Conservation (phyloP, 1,140 invertebrate species). For the Eubasilissa regina region DNA sequence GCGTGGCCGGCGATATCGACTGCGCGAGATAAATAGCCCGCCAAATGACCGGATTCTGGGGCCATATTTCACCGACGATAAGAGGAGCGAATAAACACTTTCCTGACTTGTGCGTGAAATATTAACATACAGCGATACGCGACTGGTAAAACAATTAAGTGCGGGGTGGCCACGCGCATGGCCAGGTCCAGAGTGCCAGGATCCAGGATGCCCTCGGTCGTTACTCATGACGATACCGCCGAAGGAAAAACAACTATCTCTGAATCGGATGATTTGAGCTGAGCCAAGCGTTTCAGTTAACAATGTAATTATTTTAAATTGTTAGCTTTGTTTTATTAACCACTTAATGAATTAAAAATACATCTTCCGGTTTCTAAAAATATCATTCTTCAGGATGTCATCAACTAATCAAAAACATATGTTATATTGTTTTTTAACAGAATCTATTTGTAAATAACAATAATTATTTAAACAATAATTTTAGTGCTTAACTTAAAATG, state of each 20-base stretch:
- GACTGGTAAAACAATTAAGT: conserved; percentile 34
- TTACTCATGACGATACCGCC: background rate
- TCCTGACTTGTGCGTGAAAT: conserved; percentile 52
- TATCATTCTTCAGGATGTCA: too few relatives aligned
- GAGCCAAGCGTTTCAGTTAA: too few relatives aligned
- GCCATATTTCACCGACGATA: conserved; percentile 59
- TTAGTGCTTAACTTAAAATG: too few relatives aligned
- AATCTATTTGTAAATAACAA: too few relatives aligned
- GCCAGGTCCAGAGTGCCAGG: background rate
- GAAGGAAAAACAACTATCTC: background rate
- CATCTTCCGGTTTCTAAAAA: too few relatives aligned
- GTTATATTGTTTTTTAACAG: too few relatives aligned
- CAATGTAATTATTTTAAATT: too few relatives aligned
- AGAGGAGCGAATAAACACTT: conserved; percentile 53
- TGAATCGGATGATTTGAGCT: too few relatives aligned
- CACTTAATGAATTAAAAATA: too few relatives aligned
- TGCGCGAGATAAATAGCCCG: conserved; percentile 52
- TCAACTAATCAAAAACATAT: too few relatives aligned
- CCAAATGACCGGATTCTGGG: conserved; percentile 58
- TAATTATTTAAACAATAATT: too few relatives aligned
- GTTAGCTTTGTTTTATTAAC: too few relatives aligned
- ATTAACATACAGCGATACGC: conserved; percentile 47
- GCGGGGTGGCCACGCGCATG: background rate
- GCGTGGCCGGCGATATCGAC: conserved; percentile 21
- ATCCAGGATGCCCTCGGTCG: background rate